Base-by-base conservation (phyloP, 2,113 vertebrate genomes). In the Heloderma charlesbogerti region DNA sequence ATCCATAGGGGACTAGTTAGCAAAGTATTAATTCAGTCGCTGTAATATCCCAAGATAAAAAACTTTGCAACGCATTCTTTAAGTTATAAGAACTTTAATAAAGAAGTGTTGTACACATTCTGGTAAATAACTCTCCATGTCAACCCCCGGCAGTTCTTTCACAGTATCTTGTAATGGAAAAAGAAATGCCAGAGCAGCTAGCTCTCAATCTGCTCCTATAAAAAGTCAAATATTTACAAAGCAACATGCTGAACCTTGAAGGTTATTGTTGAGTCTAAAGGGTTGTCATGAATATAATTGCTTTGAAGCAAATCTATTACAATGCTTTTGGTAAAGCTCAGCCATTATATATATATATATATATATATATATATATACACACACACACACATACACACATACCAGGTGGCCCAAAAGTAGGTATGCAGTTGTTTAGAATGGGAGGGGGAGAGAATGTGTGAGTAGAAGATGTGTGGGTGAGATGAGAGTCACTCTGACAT, bases 181-280 rank as follows among this genome's bases (percentile, higher is more conserved):
- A 90, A 86, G 86, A 91, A 90, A 92, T 88, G 88, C 90, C 43
- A 79, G 84, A 94, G 90, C 71, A 88, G 78, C 43, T 67, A 88
- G 74, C 92, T 93, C 84, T 93, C 79, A 89, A 72, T 90, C 79
- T 86, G 10, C 57, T 60, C 86, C 90, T 82, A 54, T 89, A 92
- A 93, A 94, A 93, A 93, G 90, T 79, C 60, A 91, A 88, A 71
- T 91, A 87, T 92, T 95, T 94, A 92, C 91, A 88, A 93, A 93
- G 84, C 54, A 89, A 92, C 93, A 37, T 80, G 86, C 20, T 91
- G 84, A 94, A 94, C 94, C 89, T 72, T 94, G 75, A 80, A 91
- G 34, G 93, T 94, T 90, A 88, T 83, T 48, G 51, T 84, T 6
- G 63, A 91, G 82, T 91, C 89, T 91, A 89, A 88, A 88, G 82